A percentile compares a stretch with the other conserved stretches of the same genome.
Conservation (phyloP, 2,797 vertebrate genomes). For the Pygocentrus nattereri region DNA sequence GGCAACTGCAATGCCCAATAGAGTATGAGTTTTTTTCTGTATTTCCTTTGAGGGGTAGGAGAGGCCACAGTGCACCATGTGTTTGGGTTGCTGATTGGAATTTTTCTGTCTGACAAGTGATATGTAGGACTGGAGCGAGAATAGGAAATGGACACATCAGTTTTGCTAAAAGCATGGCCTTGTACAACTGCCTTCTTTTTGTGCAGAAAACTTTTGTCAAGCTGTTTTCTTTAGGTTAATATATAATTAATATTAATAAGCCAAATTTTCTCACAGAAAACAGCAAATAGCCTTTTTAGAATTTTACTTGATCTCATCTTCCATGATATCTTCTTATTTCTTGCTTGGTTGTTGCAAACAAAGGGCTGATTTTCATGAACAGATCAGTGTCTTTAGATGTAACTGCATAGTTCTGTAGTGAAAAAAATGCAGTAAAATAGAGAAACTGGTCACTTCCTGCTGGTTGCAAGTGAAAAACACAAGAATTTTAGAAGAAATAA, state of each 20-base stretch:
- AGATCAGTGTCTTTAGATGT: neutral
- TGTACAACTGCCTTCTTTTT: slow-evolving; percentile 7
- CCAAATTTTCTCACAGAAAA: neutral
- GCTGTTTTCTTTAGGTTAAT: neutral
- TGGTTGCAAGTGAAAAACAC: no score
- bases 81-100: slow-evolving; percentile 79
- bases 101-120: slow-evolving; percentile 42
- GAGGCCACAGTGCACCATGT: slow-evolving; percentile 66
- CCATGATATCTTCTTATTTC: neutral
- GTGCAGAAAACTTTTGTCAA: neutral
- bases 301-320: neutral
- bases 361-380: neutral
- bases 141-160: neutral
- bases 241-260: neutral
- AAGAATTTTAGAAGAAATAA: no score
- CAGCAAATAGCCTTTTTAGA: neutral
- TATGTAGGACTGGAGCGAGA: slow-evolving; percentile 33
- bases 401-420: no score
- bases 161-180: neutral
- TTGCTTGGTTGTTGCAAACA: neutral
- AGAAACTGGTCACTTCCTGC: neutral
- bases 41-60: slow-evolving; percentile 92
- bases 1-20: slow-evolving; percentile 86
- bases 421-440: no score
- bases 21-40: slow-evolving; percentile 92